Base-by-base conservation (phyloP, 2,888 invertebrate genomes). In the Hyalella azteca region DNA sequence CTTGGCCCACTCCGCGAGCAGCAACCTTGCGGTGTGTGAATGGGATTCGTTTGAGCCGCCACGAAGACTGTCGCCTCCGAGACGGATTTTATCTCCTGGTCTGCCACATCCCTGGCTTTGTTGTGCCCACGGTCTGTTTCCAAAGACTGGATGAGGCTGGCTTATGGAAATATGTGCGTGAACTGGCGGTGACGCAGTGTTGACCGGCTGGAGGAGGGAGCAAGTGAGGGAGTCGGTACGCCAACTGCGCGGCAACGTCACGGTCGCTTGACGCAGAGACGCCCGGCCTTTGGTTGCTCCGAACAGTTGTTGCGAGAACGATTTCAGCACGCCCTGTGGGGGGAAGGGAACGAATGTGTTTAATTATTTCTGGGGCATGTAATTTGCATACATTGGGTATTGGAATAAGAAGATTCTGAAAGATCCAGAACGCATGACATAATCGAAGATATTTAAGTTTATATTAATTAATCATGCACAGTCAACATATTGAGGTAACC, bases 1-100 rank as follows among this genome's bases (percentile, higher is more conserved):
- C 88, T 91, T 92, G 2, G 91, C 91, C 89, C 92, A 92, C 86
- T 92, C 91, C 85, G 90, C 90, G 0, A 91, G 89, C 41, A 92
- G 75, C 5, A 81, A 73, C 86, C 15, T 89, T 87, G 78, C 90
- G 19, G 79, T 78, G 59, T 82, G 81, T 26, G 73, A 76, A 60
- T 79, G 78, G n/a, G 82, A 82, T 60, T 81, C 82, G 48, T 84
- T 83, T 19, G 79, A 78, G 9, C 80, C 60, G 15, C 82, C 85
- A 11, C 85, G 77, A 26, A 88, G 85, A 45, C 86, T 86, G 73
- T 85, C 84, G 4, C 85, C 85, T 19, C 86, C 86, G 45, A 91
- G 84, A 85, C 89, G 91, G 77, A 92, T 90, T 86, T 90, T 91
- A 86, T 91, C 91, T 0, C 91, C 92, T 5, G 86, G 87, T 84